Conservation (phyloP, 2,113 vertebrate genomes). For the Phainopepla nitens region DNA sequence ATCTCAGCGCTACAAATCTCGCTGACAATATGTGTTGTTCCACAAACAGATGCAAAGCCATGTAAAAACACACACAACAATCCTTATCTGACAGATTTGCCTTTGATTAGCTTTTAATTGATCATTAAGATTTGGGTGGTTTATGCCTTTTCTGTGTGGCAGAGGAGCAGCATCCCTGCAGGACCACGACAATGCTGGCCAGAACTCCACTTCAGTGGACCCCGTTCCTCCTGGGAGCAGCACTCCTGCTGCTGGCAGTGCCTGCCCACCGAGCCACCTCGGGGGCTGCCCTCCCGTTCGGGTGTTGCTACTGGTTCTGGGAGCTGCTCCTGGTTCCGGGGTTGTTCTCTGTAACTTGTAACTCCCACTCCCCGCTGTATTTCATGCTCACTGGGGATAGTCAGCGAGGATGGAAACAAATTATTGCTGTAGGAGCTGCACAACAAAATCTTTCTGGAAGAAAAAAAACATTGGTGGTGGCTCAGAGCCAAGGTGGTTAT, state of each 20-base stretch:
- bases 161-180: neutral
- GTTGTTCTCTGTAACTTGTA: neutral
- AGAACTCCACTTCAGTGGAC: neutral
- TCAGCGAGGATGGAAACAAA: neutral
- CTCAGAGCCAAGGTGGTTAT: neutral
- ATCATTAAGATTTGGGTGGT: constrained; percentile 2
- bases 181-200: accelerated
- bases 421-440: neutral
- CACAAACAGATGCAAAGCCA: constrained; percentile 24
- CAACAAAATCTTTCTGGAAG: neutral
- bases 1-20: constrained; percentile 34
- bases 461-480: neutral
- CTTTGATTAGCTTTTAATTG: constrained; percentile 47
- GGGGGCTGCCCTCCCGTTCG: accelerated
- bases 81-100: constrained; percentile 6
- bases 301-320: neutral
- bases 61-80: neutral
- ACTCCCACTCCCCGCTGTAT: accelerated
- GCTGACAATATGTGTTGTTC: constrained; percentile 26
- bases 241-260: neutral
- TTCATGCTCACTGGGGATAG: neutral
- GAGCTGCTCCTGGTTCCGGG: neutral
- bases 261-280: neutral
- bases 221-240: neutral
- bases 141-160: neutral